A percentile compares a stretch with the other conserved stretches of the same genome.
phyloP scores from a whole-genome alignment of 2,888 invertebrate genomes.

The Eupeodes luniger region DNA sequence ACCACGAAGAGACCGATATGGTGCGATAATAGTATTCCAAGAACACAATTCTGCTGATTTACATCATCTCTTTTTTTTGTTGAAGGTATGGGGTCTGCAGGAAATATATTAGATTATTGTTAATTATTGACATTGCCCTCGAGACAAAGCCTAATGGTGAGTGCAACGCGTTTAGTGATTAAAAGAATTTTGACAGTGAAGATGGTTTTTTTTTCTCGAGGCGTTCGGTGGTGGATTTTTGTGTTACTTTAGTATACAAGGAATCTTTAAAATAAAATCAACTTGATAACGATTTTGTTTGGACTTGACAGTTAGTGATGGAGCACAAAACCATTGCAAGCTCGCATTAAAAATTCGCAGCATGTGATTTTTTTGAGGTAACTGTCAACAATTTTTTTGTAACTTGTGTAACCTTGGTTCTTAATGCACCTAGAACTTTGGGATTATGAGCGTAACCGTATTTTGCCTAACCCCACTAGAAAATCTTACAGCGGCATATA shows the following conservation, averaged over 20 bases:
- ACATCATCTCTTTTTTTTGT: neutral
- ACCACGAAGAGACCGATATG: neutral
- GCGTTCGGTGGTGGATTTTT: neutral
- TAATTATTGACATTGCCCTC: constrained; percentile 69
- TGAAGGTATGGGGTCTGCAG: neutral
- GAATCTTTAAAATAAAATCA: neutral
- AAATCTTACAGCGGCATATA: too few relatives aligned
- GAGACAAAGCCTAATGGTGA: constrained; percentile 36
- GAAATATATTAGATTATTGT: constrained; percentile 73
- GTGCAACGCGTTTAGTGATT: constrained; percentile 33
- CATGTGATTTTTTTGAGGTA: too few relatives aligned
- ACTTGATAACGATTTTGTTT: neutral
- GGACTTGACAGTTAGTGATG: neutral
- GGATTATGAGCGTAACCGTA: too few relatives aligned
- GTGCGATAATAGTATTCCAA: constrained; percentile 67
- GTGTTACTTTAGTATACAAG: constrained; percentile 2
- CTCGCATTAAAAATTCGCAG: too few relatives aligned
- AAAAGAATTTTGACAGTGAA: constrained; percentile 12
- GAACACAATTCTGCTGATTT: constrained; percentile 37
- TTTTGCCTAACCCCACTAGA: too few relatives aligned
- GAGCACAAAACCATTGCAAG: too few relatives aligned
- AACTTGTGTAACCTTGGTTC: too few relatives aligned
- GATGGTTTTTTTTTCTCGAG: neutral
- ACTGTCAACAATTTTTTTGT: too few relatives aligned
- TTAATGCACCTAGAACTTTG: too few relatives aligned